Conservation (phyloP, 2,888 invertebrate species). For the Phlogophora meticulosa region DNA sequence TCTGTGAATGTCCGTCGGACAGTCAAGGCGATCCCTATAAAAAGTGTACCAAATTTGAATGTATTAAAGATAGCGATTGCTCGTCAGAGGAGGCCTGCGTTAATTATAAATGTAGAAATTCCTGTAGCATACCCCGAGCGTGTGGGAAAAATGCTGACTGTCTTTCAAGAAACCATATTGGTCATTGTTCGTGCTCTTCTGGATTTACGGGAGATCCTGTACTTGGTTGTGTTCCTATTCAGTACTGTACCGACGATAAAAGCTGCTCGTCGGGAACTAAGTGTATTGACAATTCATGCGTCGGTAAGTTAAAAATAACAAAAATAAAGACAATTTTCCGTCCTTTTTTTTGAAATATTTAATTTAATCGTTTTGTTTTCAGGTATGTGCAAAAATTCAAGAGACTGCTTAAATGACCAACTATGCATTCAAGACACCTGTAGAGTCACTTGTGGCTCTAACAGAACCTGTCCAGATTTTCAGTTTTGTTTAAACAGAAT, state of each 20-base stretch:
- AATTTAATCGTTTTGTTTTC: slow-evolving; percentile 70
- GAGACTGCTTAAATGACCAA: slow-evolving; percentile 96
- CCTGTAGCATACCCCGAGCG: slow-evolving; percentile 95
- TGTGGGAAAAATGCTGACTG: slow-evolving; percentile 96
- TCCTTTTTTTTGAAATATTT: not conserved
- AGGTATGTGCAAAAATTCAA: slow-evolving; percentile 94
- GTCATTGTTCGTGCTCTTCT: slow-evolving; percentile 95
- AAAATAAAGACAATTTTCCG: not conserved
- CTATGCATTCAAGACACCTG: slow-evolving; percentile 96
- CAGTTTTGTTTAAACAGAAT: slow-evolving; percentile 96
- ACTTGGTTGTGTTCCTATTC: slow-evolving; percentile 95
- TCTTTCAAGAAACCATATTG: slow-evolving; percentile 94
- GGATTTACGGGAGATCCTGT: slow-evolving; percentile 97
- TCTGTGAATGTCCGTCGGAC: slow-evolving; percentile 94
- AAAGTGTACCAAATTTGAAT: slow-evolving; percentile 94
- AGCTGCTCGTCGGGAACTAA: slow-evolving; percentile 96
- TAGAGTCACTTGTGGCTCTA: slow-evolving; percentile 95
- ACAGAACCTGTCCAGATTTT: slow-evolving; percentile 95
- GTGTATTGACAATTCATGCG: slow-evolving; percentile 96
- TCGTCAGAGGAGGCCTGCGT: slow-evolving; percentile 93
- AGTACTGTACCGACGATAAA: slow-evolving; percentile 95
- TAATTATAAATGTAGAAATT: slow-evolving; percentile 95
- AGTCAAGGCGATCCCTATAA: slow-evolving; percentile 94
- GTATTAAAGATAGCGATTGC: slow-evolving; percentile 95
- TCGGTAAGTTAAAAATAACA: slow-evolving; percentile 87